Evolutionary conservation across 2,113 vertebrate species (phyloP).

Genomic region (Pampusana beccarii): DNA sequence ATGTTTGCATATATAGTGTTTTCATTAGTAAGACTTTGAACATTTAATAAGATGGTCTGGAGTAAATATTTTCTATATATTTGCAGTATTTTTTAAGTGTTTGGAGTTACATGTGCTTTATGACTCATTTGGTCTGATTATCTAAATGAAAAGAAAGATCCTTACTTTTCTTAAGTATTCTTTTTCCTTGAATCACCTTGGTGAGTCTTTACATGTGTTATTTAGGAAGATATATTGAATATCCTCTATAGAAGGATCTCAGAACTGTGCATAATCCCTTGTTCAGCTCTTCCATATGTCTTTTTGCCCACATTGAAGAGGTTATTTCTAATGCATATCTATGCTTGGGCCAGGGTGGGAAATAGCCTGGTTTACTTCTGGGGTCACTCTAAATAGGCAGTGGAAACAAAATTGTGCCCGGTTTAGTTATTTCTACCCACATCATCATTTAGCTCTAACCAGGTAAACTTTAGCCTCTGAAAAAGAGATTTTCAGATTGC

Average conservation of each 20-base stretch:
- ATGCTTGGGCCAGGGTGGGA: accelerated
- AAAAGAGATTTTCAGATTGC: background rate
- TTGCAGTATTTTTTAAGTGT: background rate
- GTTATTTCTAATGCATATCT: background rate
- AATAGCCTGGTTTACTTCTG: background rate
- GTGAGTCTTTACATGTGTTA: background rate
- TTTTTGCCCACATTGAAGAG: background rate
- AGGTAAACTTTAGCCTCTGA: background rate
- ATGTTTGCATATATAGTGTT: background rate
- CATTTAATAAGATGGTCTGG: background rate
- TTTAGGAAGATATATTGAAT: background rate
- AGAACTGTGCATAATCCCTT: background rate
- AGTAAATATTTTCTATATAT: background rate
- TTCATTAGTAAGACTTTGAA: background rate
- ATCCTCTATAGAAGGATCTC: background rate
- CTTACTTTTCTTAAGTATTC: background rate
- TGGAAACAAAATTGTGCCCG: background rate
- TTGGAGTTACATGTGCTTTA: background rate
- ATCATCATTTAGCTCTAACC: background rate
- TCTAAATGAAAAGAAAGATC: background rate
- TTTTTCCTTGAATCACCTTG: background rate
- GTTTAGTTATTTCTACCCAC: background rate
- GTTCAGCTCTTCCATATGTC: background rate
- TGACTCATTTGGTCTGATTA: background rate
- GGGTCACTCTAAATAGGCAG: background rate